Evolutionary conservation across 2,113 vertebrate species (phyloP).

Genomic region (Marmota flaviventris): DNA sequence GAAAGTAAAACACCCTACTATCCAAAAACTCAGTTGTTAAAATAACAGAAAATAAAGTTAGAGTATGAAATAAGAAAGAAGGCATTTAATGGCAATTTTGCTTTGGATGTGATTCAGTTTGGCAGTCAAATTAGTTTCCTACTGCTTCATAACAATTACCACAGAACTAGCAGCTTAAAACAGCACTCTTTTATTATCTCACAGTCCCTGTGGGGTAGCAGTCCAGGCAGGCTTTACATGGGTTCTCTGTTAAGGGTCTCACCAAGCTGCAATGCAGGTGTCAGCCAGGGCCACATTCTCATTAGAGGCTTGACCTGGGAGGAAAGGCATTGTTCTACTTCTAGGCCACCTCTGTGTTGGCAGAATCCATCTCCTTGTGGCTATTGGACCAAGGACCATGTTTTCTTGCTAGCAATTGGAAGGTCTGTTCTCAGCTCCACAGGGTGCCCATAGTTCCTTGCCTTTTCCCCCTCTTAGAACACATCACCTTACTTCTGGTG

Average conservation of each 20-base stretch:
- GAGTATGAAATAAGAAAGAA: slow-evolving; percentile 3
- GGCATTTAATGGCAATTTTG: neutral
- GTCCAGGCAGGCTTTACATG: neutral
- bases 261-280: neutral
- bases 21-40: slow-evolving; percentile 33
- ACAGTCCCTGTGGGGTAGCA: neutral
- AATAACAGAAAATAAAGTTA: slow-evolving; percentile 54
- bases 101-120: neutral
- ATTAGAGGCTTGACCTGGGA: neutral
- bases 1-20: neutral
- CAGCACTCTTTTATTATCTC: neutral
- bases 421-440: neutral
- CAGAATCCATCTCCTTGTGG: neutral
- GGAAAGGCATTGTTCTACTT: neutral
- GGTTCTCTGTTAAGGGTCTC: neutral
- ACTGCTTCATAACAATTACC: neutral
- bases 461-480: neutral
- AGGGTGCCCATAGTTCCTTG: neutral
- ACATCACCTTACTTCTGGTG: neutral
- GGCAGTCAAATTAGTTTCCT: neutral
- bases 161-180: neutral
- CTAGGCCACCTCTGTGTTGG: neutral
- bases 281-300: neutral
- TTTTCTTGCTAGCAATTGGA: neutral
- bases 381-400: neutral